Base-by-base conservation (phyloP, 2,888 invertebrate species). In the Shargacucullia verbasci region DNA sequence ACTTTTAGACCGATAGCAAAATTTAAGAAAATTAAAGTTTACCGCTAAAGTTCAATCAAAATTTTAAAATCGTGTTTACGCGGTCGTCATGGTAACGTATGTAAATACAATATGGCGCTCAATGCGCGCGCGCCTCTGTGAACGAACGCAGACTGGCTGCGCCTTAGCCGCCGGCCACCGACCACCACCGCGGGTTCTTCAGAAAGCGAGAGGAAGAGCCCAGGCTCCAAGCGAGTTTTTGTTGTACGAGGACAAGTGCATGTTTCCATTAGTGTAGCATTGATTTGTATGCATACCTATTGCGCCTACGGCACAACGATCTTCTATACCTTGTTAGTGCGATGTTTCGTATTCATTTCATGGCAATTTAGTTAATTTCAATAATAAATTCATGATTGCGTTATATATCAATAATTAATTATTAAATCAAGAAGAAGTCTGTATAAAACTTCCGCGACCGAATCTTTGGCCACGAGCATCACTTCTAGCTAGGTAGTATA, bases 71-170 rank as follows among this genome's bases (percentile, higher is more conserved):
- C 55, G 43, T 88, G 87, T 89, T 88, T 89, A 90, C 90, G 85
- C 89, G 85, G 93, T 92, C 81, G 91, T 90, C 93, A 93, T 94
- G 86, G 87, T 84, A 92, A 93, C 92, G 82, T 78, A 79, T 75
- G 78, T 67, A 69, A 76, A 83, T 81, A 76, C 85, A 91, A 90
- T 83, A 91, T 89, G 88, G 89, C 91, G 91, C 81, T 81, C 83
- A 85, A 82, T 87, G 90, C 90, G 91, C 90, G 88, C 88, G 86
- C 91, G 87, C 86, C 82, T 83, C 90, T 80, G 84, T 84, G 89
- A 83, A 82, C 88, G 78, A 80, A 79, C 87, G 85, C 90, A 81
- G 87, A 93, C 93, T 92, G 93, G 86, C 86, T 83, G 79, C 74
- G 78, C 70, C 62, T 55, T 79, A 83, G 81, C 72, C 81, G 80